A percentile compares a stretch with the other conserved stretches of the same genome.
These are phyloP conservation scores for Antheraea pernyi DNA, from an alignment of 1,140 invertebrate species.

Conservation along the genomic window DNA sequence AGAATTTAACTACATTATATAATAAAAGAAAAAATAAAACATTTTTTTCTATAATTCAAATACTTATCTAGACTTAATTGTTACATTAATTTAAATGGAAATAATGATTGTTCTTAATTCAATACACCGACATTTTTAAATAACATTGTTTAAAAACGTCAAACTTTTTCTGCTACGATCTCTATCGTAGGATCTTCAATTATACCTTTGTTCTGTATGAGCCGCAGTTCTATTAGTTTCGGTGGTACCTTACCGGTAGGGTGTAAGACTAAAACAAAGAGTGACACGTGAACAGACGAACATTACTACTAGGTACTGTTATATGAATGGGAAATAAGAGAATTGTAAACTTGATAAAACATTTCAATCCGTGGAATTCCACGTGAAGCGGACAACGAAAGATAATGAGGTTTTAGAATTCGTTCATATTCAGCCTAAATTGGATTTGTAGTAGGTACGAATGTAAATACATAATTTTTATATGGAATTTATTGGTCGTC, in stretches of 20 bases:
- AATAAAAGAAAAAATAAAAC: neutral
- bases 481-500: no score
- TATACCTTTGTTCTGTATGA: conserved; percentile 66
- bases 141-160: neutral
- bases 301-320: conserved; percentile 4
- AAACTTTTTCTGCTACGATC: conserved; percentile 38
- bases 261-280: conserved; percentile 42
- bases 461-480: no score
- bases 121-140: neutral
- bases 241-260: conserved; percentile 46
- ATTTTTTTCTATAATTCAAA: neutral
- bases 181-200: conserved; percentile 64
- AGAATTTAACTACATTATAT: neutral
- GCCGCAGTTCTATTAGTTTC: conserved; percentile 51
- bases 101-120: neutral
- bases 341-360: no score
- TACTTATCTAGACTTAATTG: neutral
- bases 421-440: no score
- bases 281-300: neutral
- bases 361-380: no score
- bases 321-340: no score
- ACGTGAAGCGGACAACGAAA: no score
- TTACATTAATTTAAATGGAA: conserved; percentile 3
- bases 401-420: no score
- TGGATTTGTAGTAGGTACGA: no score